Evolutionary conservation across 2,797 vertebrate species (phyloP).

Genomic region (Ficedula albicollis): DNA sequence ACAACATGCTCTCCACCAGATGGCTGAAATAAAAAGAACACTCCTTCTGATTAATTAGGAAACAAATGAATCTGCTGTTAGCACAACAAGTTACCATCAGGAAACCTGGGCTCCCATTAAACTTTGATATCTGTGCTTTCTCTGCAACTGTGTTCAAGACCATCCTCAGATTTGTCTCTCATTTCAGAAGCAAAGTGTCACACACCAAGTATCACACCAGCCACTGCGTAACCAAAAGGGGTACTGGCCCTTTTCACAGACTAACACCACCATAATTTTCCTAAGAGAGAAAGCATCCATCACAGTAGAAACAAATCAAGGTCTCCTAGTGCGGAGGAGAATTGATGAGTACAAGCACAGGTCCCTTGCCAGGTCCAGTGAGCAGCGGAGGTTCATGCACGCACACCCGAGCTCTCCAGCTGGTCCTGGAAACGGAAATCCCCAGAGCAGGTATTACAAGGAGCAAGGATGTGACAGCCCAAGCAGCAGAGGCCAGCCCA

Average conservation of each 20-base stretch:
- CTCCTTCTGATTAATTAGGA: constrained; percentile 73
- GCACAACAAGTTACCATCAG: constrained; percentile 69
- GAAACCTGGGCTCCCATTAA: constrained; percentile 45
- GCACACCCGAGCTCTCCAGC: not conserved
- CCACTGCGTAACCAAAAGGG: not conserved
- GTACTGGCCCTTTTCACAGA: not conserved
- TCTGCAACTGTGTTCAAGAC: not conserved
- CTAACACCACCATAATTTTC: not conserved
- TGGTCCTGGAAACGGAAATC: not conserved
- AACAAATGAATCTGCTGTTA: constrained; percentile 75
- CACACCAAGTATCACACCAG: not conserved
- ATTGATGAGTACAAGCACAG: not conserved
- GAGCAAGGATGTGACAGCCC: not conserved
- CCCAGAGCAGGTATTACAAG: not conserved
- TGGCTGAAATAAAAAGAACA: constrained; percentile 76
- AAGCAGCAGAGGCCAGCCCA: not conserved
- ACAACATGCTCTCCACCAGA: constrained; percentile 73
- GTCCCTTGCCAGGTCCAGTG: not conserved
- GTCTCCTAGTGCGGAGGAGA: not conserved
- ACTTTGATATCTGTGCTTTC: constrained; percentile 17
- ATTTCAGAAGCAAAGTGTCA: not conserved
- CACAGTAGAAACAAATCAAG: not conserved
- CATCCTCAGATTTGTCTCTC: not conserved
- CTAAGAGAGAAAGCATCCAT: not conserved
- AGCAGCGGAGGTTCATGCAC: not conserved